These are phyloP conservation scores for Sarcophaga caerulescens DNA, from an alignment of 2,888 invertebrate genomes.

Conservation along the genomic window DNA sequence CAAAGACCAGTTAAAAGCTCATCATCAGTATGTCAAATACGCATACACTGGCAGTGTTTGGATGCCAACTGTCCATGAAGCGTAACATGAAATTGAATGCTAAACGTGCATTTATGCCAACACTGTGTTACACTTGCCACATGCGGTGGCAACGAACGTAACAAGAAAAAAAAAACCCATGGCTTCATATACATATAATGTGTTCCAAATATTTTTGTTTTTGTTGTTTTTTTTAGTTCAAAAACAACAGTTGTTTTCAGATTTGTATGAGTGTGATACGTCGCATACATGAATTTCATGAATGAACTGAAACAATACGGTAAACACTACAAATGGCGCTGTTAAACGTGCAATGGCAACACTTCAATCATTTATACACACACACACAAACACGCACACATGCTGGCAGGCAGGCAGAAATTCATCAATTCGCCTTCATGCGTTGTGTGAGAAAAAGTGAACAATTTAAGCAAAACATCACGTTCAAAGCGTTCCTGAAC, in stretches of 20 bases:
- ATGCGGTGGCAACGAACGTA: background rate
- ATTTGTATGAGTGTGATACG: background rate
- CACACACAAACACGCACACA: background rate
- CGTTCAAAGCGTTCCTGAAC: slow-evolving; percentile 71
- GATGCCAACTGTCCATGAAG: slow-evolving; percentile 54
- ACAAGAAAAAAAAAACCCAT: too few relatives aligned
- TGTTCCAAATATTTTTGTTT: slow-evolving; percentile 45
- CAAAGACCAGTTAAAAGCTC: slow-evolving; percentile 41
- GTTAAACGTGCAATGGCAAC: slow-evolving; percentile 64
- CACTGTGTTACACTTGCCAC: background rate
- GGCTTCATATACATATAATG: background rate
- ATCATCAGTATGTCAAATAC: slow-evolving; percentile 25
- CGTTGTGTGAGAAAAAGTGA: background rate
- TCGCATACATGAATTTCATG: slow-evolving; percentile 49
- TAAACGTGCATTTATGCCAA: slow-evolving; percentile 67
- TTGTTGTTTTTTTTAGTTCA: background rate
- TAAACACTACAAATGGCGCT: slow-evolving; percentile 64
- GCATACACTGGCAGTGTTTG: slow-evolving; percentile 32
- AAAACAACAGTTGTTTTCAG: slow-evolving; percentile 26
- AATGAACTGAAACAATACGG: slow-evolving; percentile 66
- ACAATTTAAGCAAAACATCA: slow-evolving; percentile 70
- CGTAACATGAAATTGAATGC: slow-evolving; percentile 65
- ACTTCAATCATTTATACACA: slow-evolving; percentile 54
- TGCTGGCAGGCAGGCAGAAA: background rate
- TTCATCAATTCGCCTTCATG: background rate